Conservation (phyloP, 2,797 vertebrate genomes). For the Tiaroga cobitis region DNA sequence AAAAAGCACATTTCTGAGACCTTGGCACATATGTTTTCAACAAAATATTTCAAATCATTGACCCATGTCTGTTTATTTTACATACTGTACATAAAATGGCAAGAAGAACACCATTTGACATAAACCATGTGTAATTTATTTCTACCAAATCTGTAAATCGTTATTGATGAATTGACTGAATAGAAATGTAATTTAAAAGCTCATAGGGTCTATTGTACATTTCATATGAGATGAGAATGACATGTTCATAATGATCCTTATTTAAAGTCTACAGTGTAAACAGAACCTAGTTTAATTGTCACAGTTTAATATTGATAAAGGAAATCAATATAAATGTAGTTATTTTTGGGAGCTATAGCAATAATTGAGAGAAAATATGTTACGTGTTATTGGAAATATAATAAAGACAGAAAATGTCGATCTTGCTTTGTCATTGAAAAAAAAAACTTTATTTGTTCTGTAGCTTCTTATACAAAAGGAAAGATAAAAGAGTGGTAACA, state of each 20-base stretch:
- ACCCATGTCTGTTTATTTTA: background rate
- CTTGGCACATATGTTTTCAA: background rate
- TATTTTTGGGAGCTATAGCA: constrained; percentile 40
- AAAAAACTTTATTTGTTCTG: background rate
- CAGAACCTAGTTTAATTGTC: constrained; percentile 4
- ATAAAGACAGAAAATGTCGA: constrained; percentile 36
- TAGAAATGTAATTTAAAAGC: constrained; percentile 6
- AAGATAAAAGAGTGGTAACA: background rate
- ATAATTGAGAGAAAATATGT: constrained; percentile 26
- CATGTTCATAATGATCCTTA: background rate
- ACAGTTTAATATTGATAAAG: background rate
- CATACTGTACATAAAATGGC: background rate
- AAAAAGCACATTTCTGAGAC: background rate
- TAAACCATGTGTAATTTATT: constrained; percentile 35
- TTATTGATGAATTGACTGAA: background rate
- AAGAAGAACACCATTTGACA: background rate
- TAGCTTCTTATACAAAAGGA: background rate
- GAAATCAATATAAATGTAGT: constrained; percentile 9
- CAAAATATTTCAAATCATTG: background rate
- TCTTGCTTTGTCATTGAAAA: constrained; percentile 13
- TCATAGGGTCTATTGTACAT: background rate
- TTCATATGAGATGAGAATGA: background rate
- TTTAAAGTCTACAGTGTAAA: constrained; percentile 24
- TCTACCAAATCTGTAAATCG: constrained; percentile 13
- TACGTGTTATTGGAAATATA: constrained; percentile 19